Evolutionary conservation across 2,888 invertebrate species (phyloP).

Genomic region (Trachelus stipa): DNA sequence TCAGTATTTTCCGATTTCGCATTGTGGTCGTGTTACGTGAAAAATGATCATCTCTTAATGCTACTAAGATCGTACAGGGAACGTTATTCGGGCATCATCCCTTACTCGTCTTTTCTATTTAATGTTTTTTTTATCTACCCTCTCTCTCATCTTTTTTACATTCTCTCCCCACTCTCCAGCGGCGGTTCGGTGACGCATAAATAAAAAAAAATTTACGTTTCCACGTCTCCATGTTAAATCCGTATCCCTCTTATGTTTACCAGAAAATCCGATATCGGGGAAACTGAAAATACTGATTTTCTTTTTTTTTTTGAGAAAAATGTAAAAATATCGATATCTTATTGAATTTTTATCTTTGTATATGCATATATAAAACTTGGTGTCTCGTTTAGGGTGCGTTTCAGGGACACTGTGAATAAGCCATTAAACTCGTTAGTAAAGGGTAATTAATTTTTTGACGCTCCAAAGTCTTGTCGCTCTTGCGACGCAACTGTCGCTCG

Average conservation of each 20-base stretch:
- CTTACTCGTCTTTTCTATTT: background rate
- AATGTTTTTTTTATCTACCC: background rate
- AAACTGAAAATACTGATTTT: background rate
- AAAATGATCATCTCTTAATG: slow-evolving; percentile 29
- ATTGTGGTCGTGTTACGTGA: slow-evolving; percentile 28
- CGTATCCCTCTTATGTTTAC: background rate
- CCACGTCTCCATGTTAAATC: background rate
- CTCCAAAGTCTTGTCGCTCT: background rate
- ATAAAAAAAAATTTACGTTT: background rate
- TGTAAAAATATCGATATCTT: background rate
- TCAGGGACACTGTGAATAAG: background rate
- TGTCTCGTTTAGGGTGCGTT: background rate
- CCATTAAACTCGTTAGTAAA: background rate
- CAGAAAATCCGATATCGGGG: background rate
- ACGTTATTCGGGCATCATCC: background rate
- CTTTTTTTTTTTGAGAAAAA: background rate
- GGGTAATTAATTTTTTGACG: background rate
- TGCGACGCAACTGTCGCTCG: background rate
- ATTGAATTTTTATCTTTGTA: background rate
- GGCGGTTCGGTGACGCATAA: background rate
- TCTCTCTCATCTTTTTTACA: background rate
- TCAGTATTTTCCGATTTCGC: slow-evolving; percentile 29
- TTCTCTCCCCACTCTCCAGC: background rate
- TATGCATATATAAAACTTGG: background rate
- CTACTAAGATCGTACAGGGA: background rate